Evolutionary conservation across 2,888 invertebrate genomes (phyloP), one percentile per base, ranked within the genome.

Genomic region (Sarcophaga rosellei): DNA sequence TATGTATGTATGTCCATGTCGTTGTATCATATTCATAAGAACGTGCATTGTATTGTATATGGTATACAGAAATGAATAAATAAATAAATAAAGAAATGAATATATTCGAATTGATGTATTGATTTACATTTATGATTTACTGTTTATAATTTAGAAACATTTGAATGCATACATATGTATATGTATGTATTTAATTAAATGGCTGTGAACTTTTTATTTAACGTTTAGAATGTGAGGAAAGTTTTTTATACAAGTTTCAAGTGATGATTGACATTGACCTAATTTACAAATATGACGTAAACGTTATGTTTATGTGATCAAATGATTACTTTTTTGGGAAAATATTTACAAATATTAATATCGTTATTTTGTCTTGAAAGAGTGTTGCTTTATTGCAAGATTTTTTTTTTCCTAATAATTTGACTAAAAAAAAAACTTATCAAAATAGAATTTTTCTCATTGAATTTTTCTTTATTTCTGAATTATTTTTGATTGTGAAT

Each of bases 211-310:
- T n/a, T 53, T 57, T 47, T 11, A 47, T 47, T 47, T 47, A 15
- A 15, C 47, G 15, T 47, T 15, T 47, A 15, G 12, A 35, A 35
- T 6, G 35, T 15, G 47, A 15, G 47, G 47, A 15, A 47, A 47
- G 12, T 15, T 6, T 35, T 35, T 35, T 35, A 76, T 12, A 35
- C 12, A 25, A 3, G 57, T 72, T 57, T 72, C 5, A 59, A 72
- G 25, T 75, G 73, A 45, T 77, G 63, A 79, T 72, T 79, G 72
- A 79, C 65, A 61, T 81, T 81, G 74, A 74, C 73, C 61, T 68
- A 62, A 61, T 66, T 72, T 17, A 10, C 21, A 45, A 62, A 17
- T 23, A 63, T 62, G 25, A 75, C 62, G 75, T 45, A 66, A 65
- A 17, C 35, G 17, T 25, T 23, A 25, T 15, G 1, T 63, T 63